Base-by-base conservation (phyloP, 2,797 vertebrate species). In the Xerus rutilus region DNA sequence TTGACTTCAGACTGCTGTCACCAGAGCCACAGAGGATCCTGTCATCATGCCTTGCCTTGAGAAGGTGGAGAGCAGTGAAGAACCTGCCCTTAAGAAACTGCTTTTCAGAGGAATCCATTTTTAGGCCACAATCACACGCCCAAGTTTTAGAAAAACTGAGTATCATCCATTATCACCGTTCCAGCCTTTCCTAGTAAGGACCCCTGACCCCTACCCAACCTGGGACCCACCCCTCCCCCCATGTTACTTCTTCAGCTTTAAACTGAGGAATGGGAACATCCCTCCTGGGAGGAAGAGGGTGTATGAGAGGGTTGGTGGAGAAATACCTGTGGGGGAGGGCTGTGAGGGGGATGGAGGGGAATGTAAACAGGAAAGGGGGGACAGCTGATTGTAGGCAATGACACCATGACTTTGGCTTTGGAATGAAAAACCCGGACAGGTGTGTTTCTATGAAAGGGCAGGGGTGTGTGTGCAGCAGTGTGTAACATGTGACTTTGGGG, bases 61-160 rank as follows among this genome's bases (percentile, higher is more conserved):
- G 43, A n/a, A n/a, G 12, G 15, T 7, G 3, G 21, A 23, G 78
- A 79, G 52, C 15, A 39, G 52, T 6, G 35, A n/a, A 62, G 57
- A 79, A 35, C 81, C 59, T 90, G 52, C 18, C 72, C 45, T 81
- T 67, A 32, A 72, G 59, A 83, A 86, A 49, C 39, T 62, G 47
- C 73, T 88, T 88, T 82, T 83, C 45, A 28, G 52, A 89, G 35
- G 28, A 77, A 70, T 52, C 8, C 23, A 25, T 23, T 28, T 15
- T 67, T 62, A 43, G 8, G 15, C n/a, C 32, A n/a, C 78, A 30
- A 25, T 11, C 8, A 23, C 8, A n/a, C 45, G 20, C 69, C 35
- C 45, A 64, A 21, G 15, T 93, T 89, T 92, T 43, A 87, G 93
- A 92, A 54, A 90, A 91, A 54, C 39, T 30, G 30, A 86, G 30